Evolutionary conservation across 2,888 invertebrate species (phyloP).

Genomic region (Metopia argyrocephala): DNA sequence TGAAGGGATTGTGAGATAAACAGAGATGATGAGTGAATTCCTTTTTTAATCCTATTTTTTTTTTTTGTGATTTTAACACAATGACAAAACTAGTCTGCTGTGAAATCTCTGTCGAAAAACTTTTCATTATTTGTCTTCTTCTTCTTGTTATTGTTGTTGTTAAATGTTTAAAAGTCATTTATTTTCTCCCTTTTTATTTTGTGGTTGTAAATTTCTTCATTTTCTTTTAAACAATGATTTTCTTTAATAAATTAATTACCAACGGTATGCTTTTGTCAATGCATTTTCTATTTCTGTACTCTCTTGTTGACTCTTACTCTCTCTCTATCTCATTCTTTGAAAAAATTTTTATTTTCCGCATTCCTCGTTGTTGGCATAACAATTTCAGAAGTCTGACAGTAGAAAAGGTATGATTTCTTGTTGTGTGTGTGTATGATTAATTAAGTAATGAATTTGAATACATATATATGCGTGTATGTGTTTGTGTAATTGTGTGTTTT

Average conservation of each 20-base stretch:
- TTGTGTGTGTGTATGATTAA: too few species aligned
- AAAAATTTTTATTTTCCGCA: too few species aligned
- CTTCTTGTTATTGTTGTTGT: neutral
- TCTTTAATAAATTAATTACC: constrained; percentile 34
- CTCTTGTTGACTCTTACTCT: neutral
- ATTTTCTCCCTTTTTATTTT: neutral
- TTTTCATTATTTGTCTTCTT: neutral
- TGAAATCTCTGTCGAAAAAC: neutral
- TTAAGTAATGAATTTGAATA: too few species aligned
- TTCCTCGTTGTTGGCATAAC: neutral
- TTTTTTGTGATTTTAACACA: neutral
- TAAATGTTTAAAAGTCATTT: neutral
- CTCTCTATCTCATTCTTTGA: too few species aligned
- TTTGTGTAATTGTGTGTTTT: too few species aligned
- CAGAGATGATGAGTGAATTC: neutral
- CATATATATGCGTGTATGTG: too few species aligned
- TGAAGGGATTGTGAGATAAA: neutral
- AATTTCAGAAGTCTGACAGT: neutral
- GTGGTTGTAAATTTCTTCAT: neutral
- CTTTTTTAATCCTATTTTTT: too few species aligned
- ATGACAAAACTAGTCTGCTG: neutral
- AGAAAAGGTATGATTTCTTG: too few species aligned
- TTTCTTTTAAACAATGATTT: neutral
- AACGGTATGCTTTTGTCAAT: constrained; percentile 38
- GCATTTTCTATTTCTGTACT: neutral